phyloP scores from a whole-genome alignment of 2,888 invertebrate species.

The Eupithecia subfuscata region DNA sequence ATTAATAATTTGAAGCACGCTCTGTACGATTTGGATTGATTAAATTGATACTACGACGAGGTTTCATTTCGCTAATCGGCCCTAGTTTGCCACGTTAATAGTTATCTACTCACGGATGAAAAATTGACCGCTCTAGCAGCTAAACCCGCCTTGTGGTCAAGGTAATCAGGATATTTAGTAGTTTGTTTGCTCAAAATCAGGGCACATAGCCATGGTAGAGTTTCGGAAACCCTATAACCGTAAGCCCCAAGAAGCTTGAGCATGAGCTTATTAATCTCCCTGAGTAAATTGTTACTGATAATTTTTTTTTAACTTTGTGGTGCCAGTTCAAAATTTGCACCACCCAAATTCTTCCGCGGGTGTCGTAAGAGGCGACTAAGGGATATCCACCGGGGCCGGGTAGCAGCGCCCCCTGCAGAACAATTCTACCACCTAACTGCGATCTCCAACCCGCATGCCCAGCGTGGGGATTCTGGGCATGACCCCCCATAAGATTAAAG shows the following conservation, averaged over 20 bases:
- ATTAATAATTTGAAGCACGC: slow-evolving; percentile 42
- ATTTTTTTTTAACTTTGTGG: too few relatives aligned
- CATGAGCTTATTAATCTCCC: neutral
- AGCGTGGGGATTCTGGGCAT: too few relatives aligned
- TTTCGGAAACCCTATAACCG: neutral
- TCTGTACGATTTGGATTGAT: slow-evolving; percentile 7
- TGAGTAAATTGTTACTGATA: neutral
- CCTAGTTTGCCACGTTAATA: neutral
- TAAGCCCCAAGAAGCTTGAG: neutral
- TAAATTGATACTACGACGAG: neutral
- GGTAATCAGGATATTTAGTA: neutral
- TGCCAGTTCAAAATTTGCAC: too few relatives aligned
- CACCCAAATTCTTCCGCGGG: too few relatives aligned
- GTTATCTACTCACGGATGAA: neutral
- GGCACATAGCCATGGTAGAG: neutral
- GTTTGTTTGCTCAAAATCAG: neutral
- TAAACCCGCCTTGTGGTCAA: neutral
- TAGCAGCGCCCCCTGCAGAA: too few relatives aligned
- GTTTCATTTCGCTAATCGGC: neutral
- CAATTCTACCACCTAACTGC: too few relatives aligned
- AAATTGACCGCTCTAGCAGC: neutral
- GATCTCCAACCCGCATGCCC: too few relatives aligned
- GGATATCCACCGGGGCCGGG: too few relatives aligned
- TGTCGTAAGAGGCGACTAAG: too few relatives aligned
- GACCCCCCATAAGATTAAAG: too few relatives aligned